Conservation (phyloP, 2,797 vertebrate genomes). For the Aratinga solstitialis region DNA sequence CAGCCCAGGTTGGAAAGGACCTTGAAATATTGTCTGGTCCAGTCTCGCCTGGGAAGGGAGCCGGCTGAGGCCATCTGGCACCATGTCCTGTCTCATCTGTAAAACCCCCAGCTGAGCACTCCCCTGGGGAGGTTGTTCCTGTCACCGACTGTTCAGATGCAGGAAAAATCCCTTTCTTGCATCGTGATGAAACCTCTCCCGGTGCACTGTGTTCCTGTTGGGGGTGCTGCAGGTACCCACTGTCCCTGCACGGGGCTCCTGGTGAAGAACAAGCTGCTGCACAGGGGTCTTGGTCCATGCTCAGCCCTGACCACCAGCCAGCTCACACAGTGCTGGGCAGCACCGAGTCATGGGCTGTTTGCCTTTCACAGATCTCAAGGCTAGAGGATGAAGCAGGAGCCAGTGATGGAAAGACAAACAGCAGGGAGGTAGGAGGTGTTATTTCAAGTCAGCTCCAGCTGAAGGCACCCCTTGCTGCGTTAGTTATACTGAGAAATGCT, state of each 20-base stretch:
- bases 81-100: background rate
- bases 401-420: background rate
- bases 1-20: background rate
- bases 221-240: background rate
- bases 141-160: background rate
- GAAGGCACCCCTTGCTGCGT: rapidly evolving
- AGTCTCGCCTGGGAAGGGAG: background rate
- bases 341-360: background rate
- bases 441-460: background rate
- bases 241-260: background rate
- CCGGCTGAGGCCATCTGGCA: background rate
- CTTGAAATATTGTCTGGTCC: background rate
- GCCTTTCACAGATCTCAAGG: background rate
- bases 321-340: background rate
- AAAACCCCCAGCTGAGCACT: rapidly evolving
- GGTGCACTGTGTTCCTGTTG: background rate
- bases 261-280: rapidly evolving
- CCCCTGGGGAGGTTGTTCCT: background rate
- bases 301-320: background rate
- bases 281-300: background rate
- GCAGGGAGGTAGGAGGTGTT: background rate
- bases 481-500: background rate
- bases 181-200: background rate
- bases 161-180: background rate
- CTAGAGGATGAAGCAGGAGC: background rate